A percentile compares a stretch with the other conserved stretches of the same genome.
Conservation (phyloP, 2,113 vertebrate species). For the Crotalus helleri region DNA sequence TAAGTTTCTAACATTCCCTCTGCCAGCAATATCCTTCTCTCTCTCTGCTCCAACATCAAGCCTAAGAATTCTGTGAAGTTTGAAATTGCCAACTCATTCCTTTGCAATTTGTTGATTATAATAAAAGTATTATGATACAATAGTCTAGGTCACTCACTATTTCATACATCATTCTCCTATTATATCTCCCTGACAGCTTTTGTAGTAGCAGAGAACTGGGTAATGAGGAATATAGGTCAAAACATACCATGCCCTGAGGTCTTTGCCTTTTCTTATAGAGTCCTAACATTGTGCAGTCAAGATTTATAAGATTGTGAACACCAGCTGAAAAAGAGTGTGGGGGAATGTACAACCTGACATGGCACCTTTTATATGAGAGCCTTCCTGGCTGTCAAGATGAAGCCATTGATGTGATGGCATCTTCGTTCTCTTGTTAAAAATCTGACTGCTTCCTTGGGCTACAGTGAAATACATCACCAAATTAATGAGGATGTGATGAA, state of each 20-base stretch:
- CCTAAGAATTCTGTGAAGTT: not conserved
- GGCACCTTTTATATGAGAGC: slow-evolving; percentile 15
- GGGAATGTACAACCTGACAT: slow-evolving; percentile 17
- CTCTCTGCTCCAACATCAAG: not conserved
- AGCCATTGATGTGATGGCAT: slow-evolving; percentile 12
- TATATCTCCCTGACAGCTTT: not conserved
- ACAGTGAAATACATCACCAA: slow-evolving; percentile 43
- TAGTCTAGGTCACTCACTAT: not conserved
- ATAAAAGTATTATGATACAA: not conserved
- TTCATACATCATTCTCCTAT: not conserved
- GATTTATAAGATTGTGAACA: slow-evolving; percentile 3
- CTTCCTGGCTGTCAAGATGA: slow-evolving; percentile 47
- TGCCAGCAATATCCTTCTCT: not conserved
- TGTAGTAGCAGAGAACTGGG: not conserved
- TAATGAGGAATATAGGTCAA: not conserved
- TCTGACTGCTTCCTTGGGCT: slow-evolving; percentile 53
- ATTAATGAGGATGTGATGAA: slow-evolving; percentile 58
- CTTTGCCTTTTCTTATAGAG: slow-evolving; percentile 1
- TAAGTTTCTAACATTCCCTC: not conserved
- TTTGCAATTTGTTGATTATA: not conserved
- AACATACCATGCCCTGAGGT: not conserved
- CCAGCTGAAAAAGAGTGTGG: not conserved
- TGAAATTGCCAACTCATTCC: not conserved
- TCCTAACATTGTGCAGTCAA: not conserved
- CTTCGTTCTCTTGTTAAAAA: slow-evolving; percentile 49